Base-by-base conservation (phyloP, 2,888 invertebrate species). In the Nyleta sp. region DNA sequence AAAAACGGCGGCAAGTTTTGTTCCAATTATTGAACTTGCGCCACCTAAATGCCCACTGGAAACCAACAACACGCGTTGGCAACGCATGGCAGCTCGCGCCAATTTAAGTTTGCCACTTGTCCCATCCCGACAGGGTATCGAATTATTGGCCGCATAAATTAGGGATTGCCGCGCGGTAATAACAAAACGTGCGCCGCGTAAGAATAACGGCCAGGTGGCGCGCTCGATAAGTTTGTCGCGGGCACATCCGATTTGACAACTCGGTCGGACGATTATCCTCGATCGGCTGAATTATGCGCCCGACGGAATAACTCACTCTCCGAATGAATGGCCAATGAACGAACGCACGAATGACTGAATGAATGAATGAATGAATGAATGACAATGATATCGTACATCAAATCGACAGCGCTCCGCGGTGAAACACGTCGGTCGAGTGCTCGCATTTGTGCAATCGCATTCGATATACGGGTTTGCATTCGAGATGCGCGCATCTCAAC, bases 21-120 rank as follows among this genome's bases (percentile, higher is more conserved):
- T 88, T 86, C 88, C 89, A 88, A 90, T 90, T 87, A 90, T 89
- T 88, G 88, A 84, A 80, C 83, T 84, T 35, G 50, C 42, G 24
- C 38, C 48, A 44, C 40, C 48, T 62, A 65, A 73, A 15, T 40
- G 55, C 11, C 44, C 13, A 24, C 38, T 31, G 24, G 10, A 52
- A 31, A 18, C 13, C 31, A 77, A 68, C 72, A 67, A 70, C 70
- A 65, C 64, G 64, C 70, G 55, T 76, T 57, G 50, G 64, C 44
- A 50, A 78, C 64, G 72, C 72, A 67, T 68, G 62, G 31, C 44
- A 40, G 40, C 60, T 42, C 24, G 62, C 28, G 53, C 48, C 72
- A 78, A 78, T 78, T 62, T 78, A 78, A 78, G 60, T 78, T 78
- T 78, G 7, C 6, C 28, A 38, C 13, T 55, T 55, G 31, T 50